These are phyloP conservation scores for Idris sp. DNA, from an alignment of 1,140 invertebrate genomes.

Conservation along the genomic window DNA sequence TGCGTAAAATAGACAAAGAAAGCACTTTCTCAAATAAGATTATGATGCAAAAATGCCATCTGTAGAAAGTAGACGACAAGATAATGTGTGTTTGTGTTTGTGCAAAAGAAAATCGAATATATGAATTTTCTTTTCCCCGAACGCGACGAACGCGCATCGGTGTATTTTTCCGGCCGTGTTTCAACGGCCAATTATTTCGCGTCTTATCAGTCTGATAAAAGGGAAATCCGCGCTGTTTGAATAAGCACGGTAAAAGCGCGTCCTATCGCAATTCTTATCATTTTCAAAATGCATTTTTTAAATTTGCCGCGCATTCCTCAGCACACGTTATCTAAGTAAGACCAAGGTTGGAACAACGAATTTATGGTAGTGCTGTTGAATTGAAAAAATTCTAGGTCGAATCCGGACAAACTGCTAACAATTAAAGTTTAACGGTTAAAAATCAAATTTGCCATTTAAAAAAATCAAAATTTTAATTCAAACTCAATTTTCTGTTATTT, in stretches of 20 bases:
- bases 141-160: no score
- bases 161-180: no score
- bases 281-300: constrained; percentile 23
- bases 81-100: no score
- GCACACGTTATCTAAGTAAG: constrained; percentile 25
- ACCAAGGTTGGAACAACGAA: constrained; percentile 30
- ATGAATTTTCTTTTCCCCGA: no score
- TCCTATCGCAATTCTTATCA: constrained; percentile 19
- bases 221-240: constrained; percentile 38
- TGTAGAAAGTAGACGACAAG: constrained; percentile 50
- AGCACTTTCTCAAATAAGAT: constrained; percentile 48
- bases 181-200: constrained; percentile 11
- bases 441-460: no score
- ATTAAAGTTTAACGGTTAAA: no score
- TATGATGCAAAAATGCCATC: constrained; percentile 59
- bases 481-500: no score
- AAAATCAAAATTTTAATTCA: no score
- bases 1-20: constrained; percentile 42
- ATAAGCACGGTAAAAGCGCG: constrained; percentile 28
- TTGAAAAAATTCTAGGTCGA: constrained; percentile 20
- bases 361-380: constrained; percentile 8
- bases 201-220: constrained; percentile 42
- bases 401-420: no score
- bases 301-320: constrained; percentile 9
- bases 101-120: constrained; percentile 45